These are phyloP conservation scores for Lutjanus argentimaculatus DNA, from an alignment of 2,797 vertebrate genomes.

Conservation along the genomic window DNA sequence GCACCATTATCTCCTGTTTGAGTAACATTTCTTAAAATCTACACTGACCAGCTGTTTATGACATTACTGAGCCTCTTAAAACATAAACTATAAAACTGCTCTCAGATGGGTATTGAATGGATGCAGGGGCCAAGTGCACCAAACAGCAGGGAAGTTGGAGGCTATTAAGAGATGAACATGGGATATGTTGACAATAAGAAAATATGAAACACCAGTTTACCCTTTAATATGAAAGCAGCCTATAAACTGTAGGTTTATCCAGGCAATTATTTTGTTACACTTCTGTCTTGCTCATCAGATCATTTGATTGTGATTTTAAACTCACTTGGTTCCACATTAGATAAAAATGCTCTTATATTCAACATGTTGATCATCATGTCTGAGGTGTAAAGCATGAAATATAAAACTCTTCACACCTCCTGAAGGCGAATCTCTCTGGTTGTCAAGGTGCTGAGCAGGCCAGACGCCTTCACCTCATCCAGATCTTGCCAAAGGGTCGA, in stretches of 20 bases:
- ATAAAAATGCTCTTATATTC: too few species aligned
- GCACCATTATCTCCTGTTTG: background rate
- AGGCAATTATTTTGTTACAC: background rate
- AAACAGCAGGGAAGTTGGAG: background rate
- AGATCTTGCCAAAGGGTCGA: constrained; percentile 86
- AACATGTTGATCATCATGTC: background rate
- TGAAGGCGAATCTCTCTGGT: constrained; percentile 80
- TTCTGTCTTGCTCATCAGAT: background rate
- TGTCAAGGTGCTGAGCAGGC: constrained; percentile 74
- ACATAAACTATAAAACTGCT: too few species aligned
- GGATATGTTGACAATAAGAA: background rate
- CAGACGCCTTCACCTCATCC: constrained; percentile 81
- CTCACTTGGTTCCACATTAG: background rate
- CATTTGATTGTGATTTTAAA: background rate
- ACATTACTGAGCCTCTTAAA: too few species aligned
- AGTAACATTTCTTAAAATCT: too few species aligned
- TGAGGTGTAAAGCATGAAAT: background rate
- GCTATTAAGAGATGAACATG: background rate
- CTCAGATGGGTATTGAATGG: background rate
- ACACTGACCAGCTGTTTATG: too few species aligned
- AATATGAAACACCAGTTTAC: background rate
- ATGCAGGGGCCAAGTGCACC: background rate
- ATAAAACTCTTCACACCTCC: constrained; percentile 79
- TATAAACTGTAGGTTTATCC: background rate
- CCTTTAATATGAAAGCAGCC: background rate